phyloP scores from a whole-genome alignment of 2,888 invertebrate genomes.

The Heteromyza rotundicornis region DNA sequence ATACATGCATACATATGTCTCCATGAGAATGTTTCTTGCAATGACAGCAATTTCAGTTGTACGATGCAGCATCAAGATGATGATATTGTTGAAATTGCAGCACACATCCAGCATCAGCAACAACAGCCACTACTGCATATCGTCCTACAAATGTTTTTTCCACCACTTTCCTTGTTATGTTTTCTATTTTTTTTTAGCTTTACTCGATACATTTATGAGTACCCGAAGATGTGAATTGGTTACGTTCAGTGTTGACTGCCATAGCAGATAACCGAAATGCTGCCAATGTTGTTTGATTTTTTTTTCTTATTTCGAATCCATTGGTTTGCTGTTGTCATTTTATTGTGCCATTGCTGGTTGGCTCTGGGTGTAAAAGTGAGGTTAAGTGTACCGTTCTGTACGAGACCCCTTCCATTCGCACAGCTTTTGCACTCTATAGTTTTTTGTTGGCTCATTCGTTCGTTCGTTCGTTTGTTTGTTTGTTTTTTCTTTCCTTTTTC shows the following conservation, averaged over 20 bases:
- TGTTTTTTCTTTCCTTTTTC: no score
- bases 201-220: background rate
- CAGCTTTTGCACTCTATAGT: no score
- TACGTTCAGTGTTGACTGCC: background rate
- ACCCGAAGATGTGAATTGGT: background rate
- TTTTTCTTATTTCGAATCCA: no score
- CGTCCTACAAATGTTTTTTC: background rate
- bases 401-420: no score
- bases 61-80: background rate
- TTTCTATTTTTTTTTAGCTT: background rate
- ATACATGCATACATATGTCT: no score
- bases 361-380: background rate
- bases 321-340: background rate
- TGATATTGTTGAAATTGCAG: background rate
- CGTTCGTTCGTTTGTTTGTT: no score
- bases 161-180: background rate
- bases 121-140: background rate
- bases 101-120: background rate
- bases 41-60: background rate
- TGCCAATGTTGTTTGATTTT: conserved; percentile 2
- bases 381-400: background rate
- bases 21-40: background rate
- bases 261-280: background rate
- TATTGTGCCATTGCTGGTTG: background rate
- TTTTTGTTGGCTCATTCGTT: no score